Conservation (phyloP, 2,888 invertebrate genomes). For the Drosophila atroscutellata region DNA sequence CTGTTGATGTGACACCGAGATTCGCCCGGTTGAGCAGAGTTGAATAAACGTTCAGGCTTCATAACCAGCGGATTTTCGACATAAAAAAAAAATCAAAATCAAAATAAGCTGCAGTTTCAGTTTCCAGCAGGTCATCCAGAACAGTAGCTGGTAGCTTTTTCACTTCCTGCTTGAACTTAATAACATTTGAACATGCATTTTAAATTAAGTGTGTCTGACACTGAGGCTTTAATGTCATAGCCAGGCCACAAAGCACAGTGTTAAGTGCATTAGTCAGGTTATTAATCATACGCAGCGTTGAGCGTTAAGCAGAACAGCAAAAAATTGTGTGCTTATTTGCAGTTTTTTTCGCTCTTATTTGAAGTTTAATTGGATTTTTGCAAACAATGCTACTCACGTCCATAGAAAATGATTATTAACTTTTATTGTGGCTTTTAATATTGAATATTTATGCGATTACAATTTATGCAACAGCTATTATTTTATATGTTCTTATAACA, state of each 20-base stretch:
- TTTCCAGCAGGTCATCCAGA: conserved; percentile 17
- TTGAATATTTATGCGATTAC: background rate
- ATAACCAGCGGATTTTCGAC: conserved; percentile 22
- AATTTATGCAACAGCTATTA: background rate
- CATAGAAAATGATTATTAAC: background rate
- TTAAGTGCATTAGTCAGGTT: conserved; percentile 63
- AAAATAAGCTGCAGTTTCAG: conserved; percentile 15
- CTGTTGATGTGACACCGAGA: conserved; percentile 36
- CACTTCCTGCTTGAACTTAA: conserved; percentile 72
- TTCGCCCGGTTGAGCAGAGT: conserved; percentile 50
- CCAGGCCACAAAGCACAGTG: conserved; percentile 34
- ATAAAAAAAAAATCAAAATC: background rate
- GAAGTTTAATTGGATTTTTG: background rate
- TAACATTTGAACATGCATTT: conserved; percentile 74
- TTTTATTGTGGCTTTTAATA: background rate
- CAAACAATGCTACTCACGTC: background rate
- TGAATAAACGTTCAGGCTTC: conserved; percentile 57
- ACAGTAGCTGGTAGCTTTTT: conserved; percentile 27
- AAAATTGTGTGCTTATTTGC: conserved; percentile 2
- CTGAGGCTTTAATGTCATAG: conserved; percentile 67
- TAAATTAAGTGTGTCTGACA: conserved; percentile 70
- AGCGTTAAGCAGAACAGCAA: conserved; percentile 8
- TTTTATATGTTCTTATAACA: background rate
- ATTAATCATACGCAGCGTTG: conserved; percentile 64
- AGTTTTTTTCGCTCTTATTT: background rate